phyloP scores from a whole-genome alignment of 2,888 invertebrate genomes.

The Polia nebulosa region DNA sequence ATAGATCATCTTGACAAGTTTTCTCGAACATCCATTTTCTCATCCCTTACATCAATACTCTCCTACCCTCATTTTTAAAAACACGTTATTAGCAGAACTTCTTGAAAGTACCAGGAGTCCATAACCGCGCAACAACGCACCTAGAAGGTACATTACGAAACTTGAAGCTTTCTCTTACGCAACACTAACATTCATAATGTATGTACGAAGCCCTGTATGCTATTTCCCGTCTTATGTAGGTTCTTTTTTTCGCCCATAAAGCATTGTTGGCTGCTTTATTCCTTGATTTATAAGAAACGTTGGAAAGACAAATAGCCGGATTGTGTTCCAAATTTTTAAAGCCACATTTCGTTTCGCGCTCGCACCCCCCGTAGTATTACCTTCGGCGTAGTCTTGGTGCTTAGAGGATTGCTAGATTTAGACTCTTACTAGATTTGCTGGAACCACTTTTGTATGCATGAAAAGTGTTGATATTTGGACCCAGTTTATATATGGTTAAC shows the following conservation, averaged over 20 bases:
- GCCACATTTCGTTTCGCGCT: constrained; percentile 93
- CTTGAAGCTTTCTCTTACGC: constrained; percentile 82
- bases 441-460: constrained; percentile 44
- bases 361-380: constrained; percentile 84
- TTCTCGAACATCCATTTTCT: constrained; percentile 19
- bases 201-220: constrained; percentile 88
- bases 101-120: constrained; percentile 48
- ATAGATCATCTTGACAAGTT: constrained; percentile 24
- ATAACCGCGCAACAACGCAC: constrained; percentile 57
- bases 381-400: constrained; percentile 81
- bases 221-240: constrained; percentile 90
- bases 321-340: constrained; percentile 95
- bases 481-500: background rate
- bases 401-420: constrained; percentile 67
- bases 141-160: constrained; percentile 64
- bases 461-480: constrained; percentile 23
- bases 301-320: constrained; percentile 94
- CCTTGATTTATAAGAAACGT: constrained; percentile 94
- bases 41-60: background rate
- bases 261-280: constrained; percentile 92
- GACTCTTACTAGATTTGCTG: constrained; percentile 51
- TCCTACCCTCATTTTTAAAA: constrained; percentile 26
- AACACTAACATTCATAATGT: constrained; percentile 88
- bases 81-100: constrained; percentile 26
- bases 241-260: constrained; percentile 91